Evolutionary conservation across 2,888 invertebrate species (phyloP), one percentile per base, ranked within the genome.

Genomic region (Calliopum simillimum): DNA sequence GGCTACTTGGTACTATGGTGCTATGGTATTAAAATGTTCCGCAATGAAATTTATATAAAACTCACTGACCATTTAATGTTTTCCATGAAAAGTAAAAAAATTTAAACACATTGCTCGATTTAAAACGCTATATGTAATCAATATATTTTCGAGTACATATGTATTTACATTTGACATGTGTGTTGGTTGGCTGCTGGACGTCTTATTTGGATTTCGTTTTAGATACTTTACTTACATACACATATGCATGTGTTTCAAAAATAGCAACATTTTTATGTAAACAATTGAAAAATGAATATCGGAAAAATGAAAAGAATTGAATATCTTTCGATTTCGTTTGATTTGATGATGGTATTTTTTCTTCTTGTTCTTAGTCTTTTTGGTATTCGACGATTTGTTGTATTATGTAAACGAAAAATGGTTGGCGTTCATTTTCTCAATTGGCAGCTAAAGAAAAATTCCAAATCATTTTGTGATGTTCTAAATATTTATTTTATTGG

Each of bases 211-310:
- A 58, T 25, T 33, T 58, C 58, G 12, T 33, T 12, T 14, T n/a
- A 23, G 13, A n/a, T n/a, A n/a, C n/a, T n/a, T n/a, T n/a, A n/a
- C n/a, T n/a, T n/a, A 21, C 4, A 41, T 53, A 21, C n/a, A 41
- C 4, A 23, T 25, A 12, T 14, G 4, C 56, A 56, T 12, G 33
- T 33, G 33, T 33, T 59, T 59, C 59, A 59, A 59, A 59, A 59
- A 59, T 59, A 59, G 59, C 33, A n/a, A 33, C 33, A 33, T 59
- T 59, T 25, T 25, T 12, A 59, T 59, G 59, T 59, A 59, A 59
- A 59, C 59, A 59, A 59, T 59, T 59, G 59, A 59, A 58, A 59
- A 41, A 41, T 41, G 43, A 59, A 41, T 41, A 41, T 33, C 16
- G n/a, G 33, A 41, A n/a, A 21, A 58, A 23, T n/a, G 56, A 56